Evolutionary conservation across 2,888 invertebrate species (phyloP).

Genomic region (Drosophila kuntzei): DNA sequence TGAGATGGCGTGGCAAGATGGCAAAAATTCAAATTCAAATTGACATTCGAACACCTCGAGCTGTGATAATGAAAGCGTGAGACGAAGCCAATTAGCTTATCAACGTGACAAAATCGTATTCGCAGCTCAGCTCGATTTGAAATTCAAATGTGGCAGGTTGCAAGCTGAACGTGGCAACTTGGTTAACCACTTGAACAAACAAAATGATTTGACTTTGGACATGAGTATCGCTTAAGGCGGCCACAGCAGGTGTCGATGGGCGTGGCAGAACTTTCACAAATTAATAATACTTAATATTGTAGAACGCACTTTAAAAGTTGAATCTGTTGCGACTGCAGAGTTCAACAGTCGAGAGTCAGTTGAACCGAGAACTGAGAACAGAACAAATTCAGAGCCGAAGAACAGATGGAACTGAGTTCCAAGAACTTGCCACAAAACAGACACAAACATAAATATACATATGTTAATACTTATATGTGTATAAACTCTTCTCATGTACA

Average conservation of each 20-base stretch:
- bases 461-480: conserved; percentile 29
- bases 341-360: conserved; percentile 50
- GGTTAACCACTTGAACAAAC: conserved; percentile 38
- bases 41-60: conserved; percentile 19
- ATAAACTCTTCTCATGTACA: conserved; percentile 39
- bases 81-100: conserved; percentile 58
- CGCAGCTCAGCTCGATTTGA: conserved; percentile 49
- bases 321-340: conserved; percentile 34
- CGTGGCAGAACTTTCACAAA: conserved; percentile 80
- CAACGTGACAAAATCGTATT: conserved; percentile 69
- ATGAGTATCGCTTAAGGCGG: conserved; percentile 10
- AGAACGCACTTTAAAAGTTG: conserved; percentile 46
- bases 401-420: conserved; percentile 59
- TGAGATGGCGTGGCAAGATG: conserved; percentile 9
- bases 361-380: conserved; percentile 48
- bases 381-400: conserved; percentile 10
- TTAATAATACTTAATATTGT: conserved; percentile 70
- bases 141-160: conserved; percentile 75
- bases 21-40: not conserved
- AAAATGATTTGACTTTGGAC: conserved; percentile 54
- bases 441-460: conserved; percentile 21
- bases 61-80: conserved; percentile 44
- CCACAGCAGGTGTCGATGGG: conserved; percentile 65
- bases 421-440: conserved; percentile 62
- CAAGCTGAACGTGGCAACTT: conserved; percentile 23